A percentile compares a stretch with the other conserved stretches of the same genome.
phyloP scores from a whole-genome alignment of 2,113 vertebrate genomes.

The Scytalopus superciliaris region DNA sequence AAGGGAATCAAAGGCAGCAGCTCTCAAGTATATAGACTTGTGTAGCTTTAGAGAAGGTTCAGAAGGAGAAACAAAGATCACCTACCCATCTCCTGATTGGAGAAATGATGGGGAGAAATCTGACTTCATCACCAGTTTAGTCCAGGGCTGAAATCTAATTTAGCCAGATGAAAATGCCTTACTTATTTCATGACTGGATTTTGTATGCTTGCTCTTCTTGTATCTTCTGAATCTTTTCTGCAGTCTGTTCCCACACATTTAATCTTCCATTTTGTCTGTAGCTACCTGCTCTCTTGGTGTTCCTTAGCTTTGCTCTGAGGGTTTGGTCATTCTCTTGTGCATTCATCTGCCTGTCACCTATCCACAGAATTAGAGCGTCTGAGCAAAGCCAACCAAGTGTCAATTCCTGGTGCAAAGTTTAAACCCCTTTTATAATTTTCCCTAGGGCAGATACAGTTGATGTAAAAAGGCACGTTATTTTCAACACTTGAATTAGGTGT shows the following conservation, averaged over 20 bases:
- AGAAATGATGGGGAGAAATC: background rate
- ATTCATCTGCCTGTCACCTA: background rate
- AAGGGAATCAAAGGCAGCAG: background rate
- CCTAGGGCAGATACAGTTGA: background rate
- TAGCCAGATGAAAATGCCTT: background rate
- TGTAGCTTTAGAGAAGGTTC: background rate
- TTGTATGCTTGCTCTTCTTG: background rate
- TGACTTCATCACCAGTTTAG: background rate
- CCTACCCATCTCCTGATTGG: background rate
- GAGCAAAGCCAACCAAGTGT: background rate
- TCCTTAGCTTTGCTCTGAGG: background rate
- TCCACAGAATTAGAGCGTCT: background rate
- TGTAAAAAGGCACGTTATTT: background rate
- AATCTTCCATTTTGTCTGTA: background rate
- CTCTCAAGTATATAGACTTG: accelerated
- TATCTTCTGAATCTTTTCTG: background rate
- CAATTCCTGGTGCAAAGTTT: background rate
- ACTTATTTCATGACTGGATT: background rate
- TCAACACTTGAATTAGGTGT: accelerated
- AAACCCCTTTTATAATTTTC: background rate
- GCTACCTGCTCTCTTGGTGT: background rate
- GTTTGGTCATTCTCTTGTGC: background rate
- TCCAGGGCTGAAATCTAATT: background rate
- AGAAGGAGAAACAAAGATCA: background rate
- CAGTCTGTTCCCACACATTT: background rate